Evolutionary conservation across 2,888 invertebrate species (phyloP).

Genomic region (Orthonevra nobilis): DNA sequence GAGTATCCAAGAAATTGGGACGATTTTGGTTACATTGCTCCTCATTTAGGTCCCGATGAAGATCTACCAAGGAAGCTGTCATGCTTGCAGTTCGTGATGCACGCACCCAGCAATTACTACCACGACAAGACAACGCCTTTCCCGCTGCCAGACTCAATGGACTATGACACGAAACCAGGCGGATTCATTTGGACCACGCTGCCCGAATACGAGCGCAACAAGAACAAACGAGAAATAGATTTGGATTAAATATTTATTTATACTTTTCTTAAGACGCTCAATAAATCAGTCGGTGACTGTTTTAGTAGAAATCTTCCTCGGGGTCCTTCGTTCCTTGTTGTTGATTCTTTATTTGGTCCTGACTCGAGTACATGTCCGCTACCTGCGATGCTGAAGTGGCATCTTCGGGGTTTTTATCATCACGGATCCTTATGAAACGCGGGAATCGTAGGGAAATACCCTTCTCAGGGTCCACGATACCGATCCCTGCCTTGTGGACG

Average conservation of each 20-base stretch:
- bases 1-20: constrained; percentile 40
- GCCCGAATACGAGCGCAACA: constrained; percentile 75
- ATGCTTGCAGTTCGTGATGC: constrained; percentile 95
- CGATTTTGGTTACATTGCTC: constrained; percentile 20
- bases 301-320: constrained; percentile 79
- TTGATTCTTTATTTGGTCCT: constrained; percentile 93
- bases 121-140: constrained; percentile 89
- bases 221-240: constrained; percentile 39
- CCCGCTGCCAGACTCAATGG: constrained; percentile 81
- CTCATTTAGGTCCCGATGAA: constrained; percentile 89
- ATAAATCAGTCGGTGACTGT: constrained; percentile 11
- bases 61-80: constrained; percentile 92
- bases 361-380: constrained; percentile 93
- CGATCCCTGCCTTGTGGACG: constrained; percentile 92
- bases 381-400: constrained; percentile 95
- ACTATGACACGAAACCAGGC: constrained; percentile 81
- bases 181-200: constrained; percentile 86
- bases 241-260: constrained; percentile 39
- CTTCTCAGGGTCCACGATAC: constrained; percentile 92
- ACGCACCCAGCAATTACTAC: constrained; percentile 95
- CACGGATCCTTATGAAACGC: constrained; percentile 91
- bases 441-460: constrained; percentile 98
- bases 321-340: constrained; percentile 73
- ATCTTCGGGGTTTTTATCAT: constrained; percentile 95
- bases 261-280: constrained; percentile 25